Evolutionary conservation across 2,888 invertebrate species (phyloP), one percentile per base, ranked within the genome.

Genomic region (Stratiomys singularior): DNA sequence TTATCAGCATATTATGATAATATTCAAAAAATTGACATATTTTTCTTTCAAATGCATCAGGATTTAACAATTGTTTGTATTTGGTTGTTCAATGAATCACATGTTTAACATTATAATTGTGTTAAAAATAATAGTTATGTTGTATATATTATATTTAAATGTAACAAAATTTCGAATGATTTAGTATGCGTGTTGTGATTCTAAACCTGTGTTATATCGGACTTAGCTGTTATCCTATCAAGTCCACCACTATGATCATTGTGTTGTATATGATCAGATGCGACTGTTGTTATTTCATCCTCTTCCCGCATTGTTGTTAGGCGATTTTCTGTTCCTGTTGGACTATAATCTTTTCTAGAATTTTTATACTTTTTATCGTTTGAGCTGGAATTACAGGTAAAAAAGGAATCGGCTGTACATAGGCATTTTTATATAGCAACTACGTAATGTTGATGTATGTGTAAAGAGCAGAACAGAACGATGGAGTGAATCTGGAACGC

Each of bases 261-360:
- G 27, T 47, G 69, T 47, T 46, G 47, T 15, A 69, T 69, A n/a
- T 30, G 30, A 15, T 28, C 46, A 27, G 46, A 18, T 27, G 72
- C 18, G 18, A 27, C 52, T 18, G 60, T 27, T 15, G 74, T 76
- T 15, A 21, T 93, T 85, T 94, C 94, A 81, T 96, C 95, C 80
- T 94, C 94, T 86, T 96, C 95, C 80, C 92, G 92, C 95, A 96
- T 96, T 44, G 94, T 94, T 27, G 96, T 94, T 58, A 96, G 88
- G 80, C 95, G 90, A 83, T 91, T 89, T 82, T 91, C 91, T 21
- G 30, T 72, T 37, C 89, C 87, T 82, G 21, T 82, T 83, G 86
- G 77, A 82, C 82, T 80, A 46, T 77, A 76, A 72, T 71, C 84
- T 83, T 44, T 86, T 84, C 44, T 90, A 76, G 46, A 46, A 90